These are phyloP conservation scores for Phorcus lineatus DNA, from an alignment of 2,888 invertebrate species.

Conservation along the genomic window DNA sequence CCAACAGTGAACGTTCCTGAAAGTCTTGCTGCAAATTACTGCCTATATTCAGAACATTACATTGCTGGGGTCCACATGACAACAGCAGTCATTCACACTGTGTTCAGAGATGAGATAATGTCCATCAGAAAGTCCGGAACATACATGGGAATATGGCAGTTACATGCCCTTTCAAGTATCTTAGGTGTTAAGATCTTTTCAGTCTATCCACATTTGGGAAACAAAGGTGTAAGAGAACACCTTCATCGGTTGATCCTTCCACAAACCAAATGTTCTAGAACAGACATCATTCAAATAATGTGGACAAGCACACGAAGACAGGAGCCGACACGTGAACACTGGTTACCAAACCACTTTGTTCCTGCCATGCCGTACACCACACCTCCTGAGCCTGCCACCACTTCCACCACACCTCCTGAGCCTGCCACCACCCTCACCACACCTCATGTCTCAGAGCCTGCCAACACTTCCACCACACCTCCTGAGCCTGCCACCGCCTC, in stretches of 20 bases:
- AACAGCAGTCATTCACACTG: background rate
- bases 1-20: background rate
- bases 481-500: no score
- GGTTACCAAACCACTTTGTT: slow-evolving; percentile 10
- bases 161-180: no score
- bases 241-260: no score
- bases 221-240: background rate
- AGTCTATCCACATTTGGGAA: no score
- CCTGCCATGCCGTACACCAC: no score
- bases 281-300: background rate
- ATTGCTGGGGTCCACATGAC: slow-evolving; percentile 21
- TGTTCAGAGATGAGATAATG: slow-evolving; percentile 25
- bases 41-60: slow-evolving; percentile 25
- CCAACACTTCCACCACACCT: no score
- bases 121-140: background rate
- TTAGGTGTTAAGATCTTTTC: no score
- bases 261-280: no score
- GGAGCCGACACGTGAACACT: background rate
- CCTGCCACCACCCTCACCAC: no score
- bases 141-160: slow-evolving; percentile 37
- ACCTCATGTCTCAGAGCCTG: no score
- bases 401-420: no score
- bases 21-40: background rate
- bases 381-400: no score
- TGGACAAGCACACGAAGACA: background rate